Evolutionary conservation across 2,113 vertebrate genomes (phyloP).

Genomic region (Clinocottus analis): DNA sequence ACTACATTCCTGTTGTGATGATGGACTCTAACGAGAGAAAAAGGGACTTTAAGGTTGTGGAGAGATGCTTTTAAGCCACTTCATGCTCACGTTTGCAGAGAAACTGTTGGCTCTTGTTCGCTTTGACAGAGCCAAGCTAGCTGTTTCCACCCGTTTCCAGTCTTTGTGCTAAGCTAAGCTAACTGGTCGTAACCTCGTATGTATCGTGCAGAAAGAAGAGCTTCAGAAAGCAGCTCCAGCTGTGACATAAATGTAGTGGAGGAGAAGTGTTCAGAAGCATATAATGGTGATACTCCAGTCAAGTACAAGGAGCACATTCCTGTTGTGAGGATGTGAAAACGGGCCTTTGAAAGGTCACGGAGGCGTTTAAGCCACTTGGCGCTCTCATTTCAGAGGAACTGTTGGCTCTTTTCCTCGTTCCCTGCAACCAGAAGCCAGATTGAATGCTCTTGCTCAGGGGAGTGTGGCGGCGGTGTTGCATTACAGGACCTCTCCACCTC

Average conservation of each 20-base stretch:
- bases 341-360: background rate
- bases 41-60: too few relatives aligned
- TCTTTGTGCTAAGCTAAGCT: background rate
- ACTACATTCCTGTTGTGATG: too few relatives aligned
- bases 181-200: background rate
- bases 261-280: background rate
- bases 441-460: slow-evolving; percentile 3
- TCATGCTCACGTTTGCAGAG: too few relatives aligned
- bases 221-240: background rate
- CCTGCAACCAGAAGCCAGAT: slow-evolving; percentile 3
- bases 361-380: background rate
- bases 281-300: background rate
- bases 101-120: too few relatives aligned
- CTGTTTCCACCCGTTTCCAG: too few relatives aligned
- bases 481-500: slow-evolving; percentile 1
- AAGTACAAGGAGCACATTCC: background rate
- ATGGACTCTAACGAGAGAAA: too few relatives aligned
- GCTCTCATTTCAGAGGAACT: background rate
- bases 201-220: background rate
- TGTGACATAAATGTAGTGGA: background rate
- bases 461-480: background rate
- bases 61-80: too few relatives aligned
- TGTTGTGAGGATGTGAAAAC: background rate
- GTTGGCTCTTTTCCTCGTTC: background rate
- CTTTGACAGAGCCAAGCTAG: too few relatives aligned